Evolutionary conservation across 2,888 invertebrate genomes (phyloP).

Genomic region (Tiphia femorata): DNA sequence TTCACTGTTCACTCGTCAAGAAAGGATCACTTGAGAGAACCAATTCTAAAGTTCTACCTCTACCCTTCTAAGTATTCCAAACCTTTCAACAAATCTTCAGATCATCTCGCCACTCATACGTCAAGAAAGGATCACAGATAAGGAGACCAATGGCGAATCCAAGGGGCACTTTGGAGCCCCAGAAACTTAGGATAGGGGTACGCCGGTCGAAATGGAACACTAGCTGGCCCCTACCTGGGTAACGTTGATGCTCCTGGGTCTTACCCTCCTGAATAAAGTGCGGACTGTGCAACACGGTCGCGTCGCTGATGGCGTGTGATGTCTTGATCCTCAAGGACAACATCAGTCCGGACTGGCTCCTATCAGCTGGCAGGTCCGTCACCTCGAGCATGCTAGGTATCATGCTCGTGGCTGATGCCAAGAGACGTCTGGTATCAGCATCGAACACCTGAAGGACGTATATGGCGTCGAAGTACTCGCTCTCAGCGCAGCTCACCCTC

Average conservation of each 20-base stretch:
- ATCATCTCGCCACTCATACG: too few relatives aligned
- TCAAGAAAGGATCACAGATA: too few relatives aligned
- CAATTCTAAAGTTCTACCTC: too few relatives aligned
- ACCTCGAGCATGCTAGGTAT: conserved; percentile 70
- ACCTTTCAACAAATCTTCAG: too few relatives aligned
- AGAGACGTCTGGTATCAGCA: conserved; percentile 69
- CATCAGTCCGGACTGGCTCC: conserved; percentile 65
- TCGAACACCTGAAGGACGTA: conserved; percentile 72
- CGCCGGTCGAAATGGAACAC: conserved; percentile 18
- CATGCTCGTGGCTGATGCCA: conserved; percentile 71
- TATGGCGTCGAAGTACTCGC: conserved; percentile 65
- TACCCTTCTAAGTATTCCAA: too few relatives aligned
- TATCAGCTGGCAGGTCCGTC: conserved; percentile 68
- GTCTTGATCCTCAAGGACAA: conserved; percentile 71
- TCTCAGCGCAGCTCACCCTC: conserved; percentile 70
- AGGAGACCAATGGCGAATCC: too few relatives aligned
- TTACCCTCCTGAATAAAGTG: conserved; percentile 62
- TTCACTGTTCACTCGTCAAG: too few relatives aligned
- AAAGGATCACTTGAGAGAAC: too few relatives aligned
- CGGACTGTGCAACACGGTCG: conserved; percentile 70
- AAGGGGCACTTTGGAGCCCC: too few relatives aligned
- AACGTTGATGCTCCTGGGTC: conserved; percentile 61
- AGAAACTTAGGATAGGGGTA: too few relatives aligned
- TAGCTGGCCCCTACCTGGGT: conserved; percentile 61
- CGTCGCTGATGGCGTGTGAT: conserved; percentile 71